These are phyloP conservation scores for Sylvicola cinctus DNA, from an alignment of 2,888 invertebrate species.

Conservation along the genomic window DNA sequence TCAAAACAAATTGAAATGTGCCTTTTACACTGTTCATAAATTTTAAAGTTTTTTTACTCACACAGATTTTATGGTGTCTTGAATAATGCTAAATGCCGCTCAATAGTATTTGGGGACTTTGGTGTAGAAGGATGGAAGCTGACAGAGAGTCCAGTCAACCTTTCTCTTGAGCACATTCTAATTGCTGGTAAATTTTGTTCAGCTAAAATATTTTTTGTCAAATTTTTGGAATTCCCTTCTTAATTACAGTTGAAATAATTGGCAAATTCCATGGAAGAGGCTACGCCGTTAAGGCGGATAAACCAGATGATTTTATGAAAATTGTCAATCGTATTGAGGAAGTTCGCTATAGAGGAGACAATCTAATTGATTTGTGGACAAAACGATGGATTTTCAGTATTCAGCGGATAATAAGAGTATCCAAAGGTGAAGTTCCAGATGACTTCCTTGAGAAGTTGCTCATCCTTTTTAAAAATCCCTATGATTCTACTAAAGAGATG, in stretches of 20 bases:
- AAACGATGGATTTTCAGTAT: no score
- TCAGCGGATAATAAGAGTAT: neutral
- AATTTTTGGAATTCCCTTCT: constrained; percentile 1
- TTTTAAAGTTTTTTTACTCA: no score
- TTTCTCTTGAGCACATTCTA: constrained; percentile 19
- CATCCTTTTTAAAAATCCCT: constrained; percentile 8
- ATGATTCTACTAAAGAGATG: constrained; percentile 12
- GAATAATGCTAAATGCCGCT: no score
- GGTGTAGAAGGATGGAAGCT: constrained; percentile 14
- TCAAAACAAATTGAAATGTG: no score
- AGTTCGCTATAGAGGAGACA: no score
- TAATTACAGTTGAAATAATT: constrained; percentile 13
- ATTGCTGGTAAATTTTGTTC: constrained; percentile 13
- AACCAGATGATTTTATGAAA: constrained; percentile 12
- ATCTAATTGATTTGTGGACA: no score
- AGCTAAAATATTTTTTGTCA: neutral
- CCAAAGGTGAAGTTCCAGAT: constrained; percentile 11
- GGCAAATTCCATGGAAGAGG: constrained; percentile 20
- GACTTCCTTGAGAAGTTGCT: constrained; percentile 13
- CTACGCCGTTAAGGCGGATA: constrained; percentile 16
- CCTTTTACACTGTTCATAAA: no score
- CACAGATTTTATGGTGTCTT: no score
- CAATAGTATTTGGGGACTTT: constrained; percentile 18
- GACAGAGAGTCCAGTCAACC: constrained; percentile 13
- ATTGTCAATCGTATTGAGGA: constrained; percentile 8